Evolutionary conservation across 2,113 vertebrate genomes (phyloP).

Genomic region (Proteles cristata): DNA sequence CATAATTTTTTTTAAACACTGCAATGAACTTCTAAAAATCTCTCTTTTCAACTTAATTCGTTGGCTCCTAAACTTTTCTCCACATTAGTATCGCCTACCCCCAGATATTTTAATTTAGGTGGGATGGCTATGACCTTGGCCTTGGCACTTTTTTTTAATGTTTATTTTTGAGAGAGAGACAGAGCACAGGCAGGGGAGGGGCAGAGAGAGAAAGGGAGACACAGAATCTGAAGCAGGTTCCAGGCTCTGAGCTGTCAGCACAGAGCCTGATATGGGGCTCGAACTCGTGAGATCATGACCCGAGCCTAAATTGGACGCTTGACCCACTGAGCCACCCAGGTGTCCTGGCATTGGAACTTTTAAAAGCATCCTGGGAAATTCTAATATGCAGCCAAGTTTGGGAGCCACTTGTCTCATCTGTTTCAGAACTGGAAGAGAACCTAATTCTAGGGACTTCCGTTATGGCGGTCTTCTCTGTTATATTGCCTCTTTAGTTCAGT

Average conservation of each 20-base stretch:
- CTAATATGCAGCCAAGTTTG: not conserved
- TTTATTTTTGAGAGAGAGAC: too few relatives aligned
- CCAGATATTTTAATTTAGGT: not conserved
- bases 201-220: too few relatives aligned
- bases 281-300: too few relatives aligned
- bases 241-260: too few relatives aligned
- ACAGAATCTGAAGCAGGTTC: too few relatives aligned
- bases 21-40: not conserved
- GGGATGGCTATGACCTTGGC: not conserved
- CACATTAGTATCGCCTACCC: not conserved
- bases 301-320: too few relatives aligned
- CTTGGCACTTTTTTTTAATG: not conserved
- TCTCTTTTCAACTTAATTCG: not conserved
- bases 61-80: not conserved
- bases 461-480: not conserved
- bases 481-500: not conserved
- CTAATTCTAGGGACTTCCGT: not conserved
- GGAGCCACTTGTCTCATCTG: not conserved
- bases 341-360: not conserved
- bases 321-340: too few relatives aligned
- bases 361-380: not conserved
- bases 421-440: not conserved
- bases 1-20: not conserved
- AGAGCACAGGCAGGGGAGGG: too few relatives aligned
- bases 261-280: too few relatives aligned